Percentiles rank a stretch among this genome's conserved stretches.
phyloP scores from a whole-genome alignment of 2,888 invertebrate species.

The Mylabris sibirica region DNA sequence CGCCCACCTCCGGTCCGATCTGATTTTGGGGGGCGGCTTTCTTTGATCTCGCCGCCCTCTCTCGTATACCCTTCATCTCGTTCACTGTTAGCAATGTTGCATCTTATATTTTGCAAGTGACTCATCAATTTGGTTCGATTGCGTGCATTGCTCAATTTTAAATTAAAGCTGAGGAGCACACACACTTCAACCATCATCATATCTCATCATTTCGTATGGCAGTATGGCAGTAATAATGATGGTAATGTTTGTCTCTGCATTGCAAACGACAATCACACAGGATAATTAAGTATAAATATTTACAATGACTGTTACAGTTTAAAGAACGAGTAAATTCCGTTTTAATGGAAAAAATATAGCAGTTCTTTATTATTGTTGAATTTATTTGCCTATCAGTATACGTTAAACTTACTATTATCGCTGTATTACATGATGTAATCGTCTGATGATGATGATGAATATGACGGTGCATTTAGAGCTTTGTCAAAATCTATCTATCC shows the following conservation, averaged over 20 bases:
- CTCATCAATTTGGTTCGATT: conserved; percentile 58
- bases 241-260: conserved; percentile 14
- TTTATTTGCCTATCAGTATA: conserved; percentile 21
- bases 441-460: neutral
- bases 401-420: neutral
- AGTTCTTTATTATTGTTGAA: conserved; percentile 23
- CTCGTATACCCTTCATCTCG: conserved; percentile 46
- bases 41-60: conserved; percentile 70
- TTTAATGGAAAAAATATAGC: conserved; percentile 20
- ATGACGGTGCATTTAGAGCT: neutral
- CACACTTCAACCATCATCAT: conserved; percentile 12
- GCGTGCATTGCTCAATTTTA: conserved; percentile 48
- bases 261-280: conserved; percentile 21
- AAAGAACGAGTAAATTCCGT: conserved; percentile 27
- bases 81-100: conserved; percentile 39
- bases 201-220: neutral
- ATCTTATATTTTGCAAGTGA: conserved; percentile 63
- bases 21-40: conserved; percentile 64
- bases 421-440: too few relatives aligned
- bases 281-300: conserved; percentile 37
- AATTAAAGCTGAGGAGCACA: conserved; percentile 39
- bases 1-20: conserved; percentile 57
- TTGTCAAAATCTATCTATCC: neutral
- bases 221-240: neutral
- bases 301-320: conserved; percentile 23